Conservation (phyloP, 2,113 vertebrate genomes). For the Ginglymostoma cirratum region DNA sequence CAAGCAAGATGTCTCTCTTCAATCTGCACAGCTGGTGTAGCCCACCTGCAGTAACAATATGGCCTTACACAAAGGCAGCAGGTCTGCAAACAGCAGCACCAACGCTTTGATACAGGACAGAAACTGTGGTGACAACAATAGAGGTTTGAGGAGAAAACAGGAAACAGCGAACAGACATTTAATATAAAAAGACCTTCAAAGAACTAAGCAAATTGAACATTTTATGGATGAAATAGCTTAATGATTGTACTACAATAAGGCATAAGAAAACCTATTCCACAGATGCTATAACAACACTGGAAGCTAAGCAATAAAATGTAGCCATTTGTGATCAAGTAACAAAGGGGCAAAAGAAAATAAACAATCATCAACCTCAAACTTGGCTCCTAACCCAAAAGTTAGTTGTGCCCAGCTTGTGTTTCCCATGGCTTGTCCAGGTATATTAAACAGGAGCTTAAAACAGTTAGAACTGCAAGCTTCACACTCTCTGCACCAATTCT, state of each 20-base stretch:
- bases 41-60: neutral
- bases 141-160: neutral
- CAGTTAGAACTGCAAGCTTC: slow-evolving; percentile 23
- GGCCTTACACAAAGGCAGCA: neutral
- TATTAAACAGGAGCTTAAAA: slow-evolving; percentile 26
- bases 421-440: slow-evolving; percentile 31
- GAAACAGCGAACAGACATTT: neutral
- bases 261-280: neutral
- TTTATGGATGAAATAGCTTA: too few species aligned
- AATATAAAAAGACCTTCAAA: neutral
- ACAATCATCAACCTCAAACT: neutral
- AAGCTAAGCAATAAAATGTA: neutral
- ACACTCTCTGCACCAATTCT: neutral
- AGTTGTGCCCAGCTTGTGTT: slow-evolving; percentile 1
- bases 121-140: neutral
- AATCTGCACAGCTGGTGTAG: neutral
- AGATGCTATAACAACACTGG: neutral
- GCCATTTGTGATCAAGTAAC: neutral
- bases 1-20: neutral
- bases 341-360: neutral
- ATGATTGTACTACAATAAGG: neutral
- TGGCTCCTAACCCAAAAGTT: slow-evolving; percentile 8
- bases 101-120: neutral
- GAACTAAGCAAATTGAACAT: neutral
- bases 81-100: neutral